These are phyloP conservation scores for Torymus aiolomorphi DNA, from an alignment of 2,888 invertebrate genomes.

Conservation along the genomic window DNA sequence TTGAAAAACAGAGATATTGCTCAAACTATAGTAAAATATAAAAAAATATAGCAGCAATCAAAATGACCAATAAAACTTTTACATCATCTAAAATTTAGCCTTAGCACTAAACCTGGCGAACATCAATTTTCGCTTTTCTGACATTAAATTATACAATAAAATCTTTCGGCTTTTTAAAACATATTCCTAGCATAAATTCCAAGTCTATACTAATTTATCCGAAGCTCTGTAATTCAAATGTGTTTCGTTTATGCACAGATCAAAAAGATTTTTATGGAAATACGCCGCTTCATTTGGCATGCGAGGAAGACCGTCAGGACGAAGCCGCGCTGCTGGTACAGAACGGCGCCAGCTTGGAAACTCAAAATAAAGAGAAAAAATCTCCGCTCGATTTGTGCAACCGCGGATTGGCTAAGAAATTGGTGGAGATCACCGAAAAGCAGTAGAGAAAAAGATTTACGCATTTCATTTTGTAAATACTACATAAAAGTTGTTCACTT, in stretches of 20 bases:
- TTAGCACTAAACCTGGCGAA: too few relatives aligned
- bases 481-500: constrained; percentile 1
- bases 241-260: constrained; percentile 70
- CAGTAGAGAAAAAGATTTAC: neutral
- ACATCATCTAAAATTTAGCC: too few relatives aligned
- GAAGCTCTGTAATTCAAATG: too few relatives aligned
- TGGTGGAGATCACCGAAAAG: constrained; percentile 30
- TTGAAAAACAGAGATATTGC: neutral
- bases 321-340: constrained; percentile 82
- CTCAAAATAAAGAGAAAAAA: constrained; percentile 81
- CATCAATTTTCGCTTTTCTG: too few relatives aligned
- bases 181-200: too few relatives aligned
- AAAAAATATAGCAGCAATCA: too few relatives aligned
- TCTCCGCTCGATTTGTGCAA: constrained; percentile 80
- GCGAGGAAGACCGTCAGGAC: constrained; percentile 86
- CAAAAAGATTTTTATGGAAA: constrained; percentile 84
- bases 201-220: too few relatives aligned
- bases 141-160: too few relatives aligned
- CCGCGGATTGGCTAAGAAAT: constrained; percentile 45
- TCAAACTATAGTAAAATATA: constrained; percentile 1
- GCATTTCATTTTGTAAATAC: constrained; percentile 4
- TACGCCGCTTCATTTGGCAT: constrained; percentile 88
- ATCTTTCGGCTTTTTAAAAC: neutral
- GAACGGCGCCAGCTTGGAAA: constrained; percentile 80
- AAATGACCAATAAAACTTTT: too few relatives aligned